Evolutionary conservation across 2,888 invertebrate species (phyloP).

Genomic region (Sinopyrophorus schimmeli): DNA sequence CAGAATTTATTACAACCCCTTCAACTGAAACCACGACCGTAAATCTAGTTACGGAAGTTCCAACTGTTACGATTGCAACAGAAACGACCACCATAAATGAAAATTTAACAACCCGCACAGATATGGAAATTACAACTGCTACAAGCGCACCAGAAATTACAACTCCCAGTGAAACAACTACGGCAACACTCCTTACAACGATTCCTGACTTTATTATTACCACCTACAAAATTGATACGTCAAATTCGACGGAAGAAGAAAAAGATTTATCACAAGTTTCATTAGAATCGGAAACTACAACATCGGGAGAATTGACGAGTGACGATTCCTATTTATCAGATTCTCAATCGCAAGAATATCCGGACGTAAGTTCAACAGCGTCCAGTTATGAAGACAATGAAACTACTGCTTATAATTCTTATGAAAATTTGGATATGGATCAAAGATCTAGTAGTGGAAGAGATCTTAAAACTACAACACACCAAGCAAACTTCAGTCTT

Average conservation of each 20-base stretch:
- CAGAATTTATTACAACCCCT: no score
- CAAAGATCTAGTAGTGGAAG: conserved; percentile 5
- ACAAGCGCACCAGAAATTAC: no score
- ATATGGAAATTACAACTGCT: no score
- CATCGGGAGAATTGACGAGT: background rate
- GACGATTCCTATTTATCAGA: background rate
- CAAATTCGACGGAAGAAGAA: background rate
- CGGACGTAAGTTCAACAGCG: background rate
- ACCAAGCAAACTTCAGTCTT: background rate
- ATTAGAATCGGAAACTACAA: background rate
- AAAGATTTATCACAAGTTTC: background rate
- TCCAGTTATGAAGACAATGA: conserved; percentile 2
- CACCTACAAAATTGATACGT: conserved; percentile 1
- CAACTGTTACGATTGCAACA: background rate
- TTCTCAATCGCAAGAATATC: background rate
- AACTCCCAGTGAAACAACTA: conserved; percentile 8
- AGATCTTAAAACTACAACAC: conserved; percentile 1
- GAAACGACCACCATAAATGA: conserved; percentile 9
- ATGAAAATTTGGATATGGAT: conserved; percentile 1
- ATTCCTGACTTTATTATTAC: conserved; percentile 3
- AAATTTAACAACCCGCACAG: conserved; percentile 4
- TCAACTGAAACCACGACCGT: no score
- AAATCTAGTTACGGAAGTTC: background rate
- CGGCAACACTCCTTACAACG: conserved; percentile 2
- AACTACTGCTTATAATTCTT: background rate